These are phyloP conservation scores for Gymnothorax javanicus DNA, from an alignment of 2,797 vertebrate genomes.

Conservation along the genomic window DNA sequence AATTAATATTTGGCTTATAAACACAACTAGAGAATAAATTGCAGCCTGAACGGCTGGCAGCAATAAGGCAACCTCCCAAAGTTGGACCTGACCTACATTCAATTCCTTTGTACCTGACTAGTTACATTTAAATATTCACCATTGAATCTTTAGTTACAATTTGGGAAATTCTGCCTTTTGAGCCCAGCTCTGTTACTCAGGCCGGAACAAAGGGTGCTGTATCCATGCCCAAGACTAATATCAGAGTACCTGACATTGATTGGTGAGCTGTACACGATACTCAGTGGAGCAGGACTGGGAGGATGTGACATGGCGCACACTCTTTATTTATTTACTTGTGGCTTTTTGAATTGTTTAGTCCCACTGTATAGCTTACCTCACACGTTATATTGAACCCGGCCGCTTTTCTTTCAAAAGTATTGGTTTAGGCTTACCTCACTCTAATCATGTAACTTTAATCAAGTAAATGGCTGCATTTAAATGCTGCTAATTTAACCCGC, in stretches of 20 bases:
- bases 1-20: no score
- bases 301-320: constrained; percentile 69
- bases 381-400: constrained; percentile 70
- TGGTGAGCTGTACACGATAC: constrained; percentile 74
- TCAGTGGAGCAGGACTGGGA: constrained; percentile 68
- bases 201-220: constrained; percentile 65
- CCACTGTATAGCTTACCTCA: constrained; percentile 60
- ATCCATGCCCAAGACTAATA: constrained; percentile 56
- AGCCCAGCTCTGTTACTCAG: constrained; percentile 65
- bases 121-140: constrained; percentile 16
- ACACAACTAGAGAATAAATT: not conserved
- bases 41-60: not conserved
- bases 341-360: constrained; percentile 49
- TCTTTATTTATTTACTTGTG: constrained; percentile 79
- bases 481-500: constrained; percentile 76
- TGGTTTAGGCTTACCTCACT: constrained; percentile 72
- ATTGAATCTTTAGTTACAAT: constrained; percentile 22
- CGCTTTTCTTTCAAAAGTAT: constrained; percentile 70
- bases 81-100: not conserved
- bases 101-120: not conserved
- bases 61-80: not conserved
- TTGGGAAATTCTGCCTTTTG: not conserved
- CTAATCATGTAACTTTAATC: constrained; percentile 80
- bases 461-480: constrained; percentile 79
- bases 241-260: constrained; percentile 61